phyloP scores from a whole-genome alignment of 1,140 invertebrate genomes.

The Phymastichus coffea region DNA sequence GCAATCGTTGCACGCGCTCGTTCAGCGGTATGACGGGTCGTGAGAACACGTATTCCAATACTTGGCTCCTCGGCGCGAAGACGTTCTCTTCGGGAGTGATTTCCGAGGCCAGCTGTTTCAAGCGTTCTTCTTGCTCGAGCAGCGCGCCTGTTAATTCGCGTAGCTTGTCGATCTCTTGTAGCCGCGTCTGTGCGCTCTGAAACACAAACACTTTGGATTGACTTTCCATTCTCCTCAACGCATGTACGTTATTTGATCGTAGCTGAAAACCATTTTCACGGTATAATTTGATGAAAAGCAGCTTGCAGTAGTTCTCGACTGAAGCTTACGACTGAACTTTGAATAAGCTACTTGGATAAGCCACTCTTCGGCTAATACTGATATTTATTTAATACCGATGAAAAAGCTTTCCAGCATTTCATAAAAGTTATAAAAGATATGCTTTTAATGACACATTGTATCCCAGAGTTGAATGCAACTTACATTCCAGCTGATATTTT shows the following conservation, averaged over 20 bases:
- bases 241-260: no score
- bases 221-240: background rate
- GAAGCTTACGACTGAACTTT: no score
- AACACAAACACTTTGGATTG: background rate
- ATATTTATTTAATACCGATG: background rate
- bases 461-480: no score
- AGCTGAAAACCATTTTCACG: no score
- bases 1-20: slow-evolving; percentile 26
- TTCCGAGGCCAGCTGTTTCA: background rate
- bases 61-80: slow-evolving; percentile 38
- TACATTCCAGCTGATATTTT: no score
- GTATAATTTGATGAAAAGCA: no score
- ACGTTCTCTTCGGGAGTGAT: slow-evolving; percentile 34
- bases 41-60: slow-evolving; percentile 41
- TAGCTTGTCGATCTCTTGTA: slow-evolving; percentile 14
- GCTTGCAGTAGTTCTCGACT: no score
- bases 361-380: no score
- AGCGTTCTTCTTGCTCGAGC: slow-evolving; percentile 15
- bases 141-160: slow-evolving; percentile 12
- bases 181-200: background rate
- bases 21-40: slow-evolving; percentile 32
- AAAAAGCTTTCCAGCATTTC: no score
- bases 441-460: no score
- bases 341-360: no score
- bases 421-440: no score